phyloP scores from a whole-genome alignment of 1,140 invertebrate genomes.

The Brachionus calyciflorus region DNA sequence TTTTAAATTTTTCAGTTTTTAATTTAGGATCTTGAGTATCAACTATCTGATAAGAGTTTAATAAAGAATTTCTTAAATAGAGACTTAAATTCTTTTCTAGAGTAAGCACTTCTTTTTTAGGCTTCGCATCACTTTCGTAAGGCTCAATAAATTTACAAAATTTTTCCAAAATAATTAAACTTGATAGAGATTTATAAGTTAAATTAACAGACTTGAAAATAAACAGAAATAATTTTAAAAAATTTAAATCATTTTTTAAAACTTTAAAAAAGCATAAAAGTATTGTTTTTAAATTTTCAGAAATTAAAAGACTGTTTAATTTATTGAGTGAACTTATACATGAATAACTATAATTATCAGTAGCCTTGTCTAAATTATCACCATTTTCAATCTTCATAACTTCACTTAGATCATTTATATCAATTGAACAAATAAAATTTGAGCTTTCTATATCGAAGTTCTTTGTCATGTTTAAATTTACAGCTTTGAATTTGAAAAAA shows the following conservation, averaged over 20 bases:
- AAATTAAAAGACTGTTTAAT: neutral
- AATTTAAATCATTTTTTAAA: neutral
- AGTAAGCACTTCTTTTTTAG: neutral
- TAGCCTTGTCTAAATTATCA: neutral
- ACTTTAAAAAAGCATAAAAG: neutral
- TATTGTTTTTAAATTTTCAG: conserved; percentile 22
- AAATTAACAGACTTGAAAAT: neutral
- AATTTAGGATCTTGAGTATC: neutral
- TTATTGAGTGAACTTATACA: conserved; percentile 1
- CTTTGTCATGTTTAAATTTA: neutral
- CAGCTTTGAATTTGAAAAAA: neutral
- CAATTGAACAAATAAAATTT: neutral
- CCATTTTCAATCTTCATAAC: neutral
- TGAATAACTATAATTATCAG: neutral
- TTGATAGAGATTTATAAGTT: neutral
- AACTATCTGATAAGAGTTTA: neutral
- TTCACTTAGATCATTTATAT: neutral
- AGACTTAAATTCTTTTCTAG: neutral
- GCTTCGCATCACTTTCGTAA: neutral
- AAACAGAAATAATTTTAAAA: neutral
- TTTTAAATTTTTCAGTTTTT: neutral
- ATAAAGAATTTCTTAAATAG: neutral
- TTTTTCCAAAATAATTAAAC: neutral
- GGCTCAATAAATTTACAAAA: neutral
- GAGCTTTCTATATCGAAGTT: neutral